Conservation (phyloP, 2,113 vertebrate genomes). For the Potamarius usumacintae region DNA sequence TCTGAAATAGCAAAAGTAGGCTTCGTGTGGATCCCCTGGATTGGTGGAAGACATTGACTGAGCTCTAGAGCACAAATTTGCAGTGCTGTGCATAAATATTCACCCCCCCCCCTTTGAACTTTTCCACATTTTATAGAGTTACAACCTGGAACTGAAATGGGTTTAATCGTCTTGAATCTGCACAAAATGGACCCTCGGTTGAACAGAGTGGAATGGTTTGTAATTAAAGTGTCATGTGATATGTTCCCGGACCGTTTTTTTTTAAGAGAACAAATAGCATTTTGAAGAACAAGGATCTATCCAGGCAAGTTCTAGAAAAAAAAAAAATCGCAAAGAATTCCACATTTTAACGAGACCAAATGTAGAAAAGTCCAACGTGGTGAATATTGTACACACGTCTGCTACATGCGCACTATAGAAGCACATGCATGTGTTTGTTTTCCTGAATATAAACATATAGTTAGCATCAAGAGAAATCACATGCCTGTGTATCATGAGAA, state of each 20-base stretch:
- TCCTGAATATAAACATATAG: not conserved
- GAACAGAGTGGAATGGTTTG: not conserved
- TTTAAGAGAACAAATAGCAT: not conserved
- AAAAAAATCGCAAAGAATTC: no score
- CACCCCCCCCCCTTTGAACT: not conserved
- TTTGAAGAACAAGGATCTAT: not conserved
- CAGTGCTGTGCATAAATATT: not conserved
- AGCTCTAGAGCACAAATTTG: not conserved
- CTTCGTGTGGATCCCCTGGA: not conserved
- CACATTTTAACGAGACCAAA: no score
- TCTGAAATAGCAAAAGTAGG: not conserved
- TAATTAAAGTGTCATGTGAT: not conserved
- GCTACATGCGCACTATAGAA: not conserved
- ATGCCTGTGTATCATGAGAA: not conserved
- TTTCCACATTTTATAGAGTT: not conserved
- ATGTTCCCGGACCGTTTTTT: not conserved
- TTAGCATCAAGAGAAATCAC: not conserved
- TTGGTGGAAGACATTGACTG: not conserved
- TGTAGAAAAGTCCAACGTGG: not conserved
- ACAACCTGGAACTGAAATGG: not conserved
- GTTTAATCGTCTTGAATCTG: not conserved
- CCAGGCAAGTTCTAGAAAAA: not conserved
- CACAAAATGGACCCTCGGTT: not conserved
- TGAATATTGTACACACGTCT: not conserved
- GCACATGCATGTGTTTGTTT: not conserved